Percentiles rank a stretch among this genome's conserved stretches.
Conservation (phyloP, 2,113 vertebrate species). For the Amblyornis subalaris region DNA sequence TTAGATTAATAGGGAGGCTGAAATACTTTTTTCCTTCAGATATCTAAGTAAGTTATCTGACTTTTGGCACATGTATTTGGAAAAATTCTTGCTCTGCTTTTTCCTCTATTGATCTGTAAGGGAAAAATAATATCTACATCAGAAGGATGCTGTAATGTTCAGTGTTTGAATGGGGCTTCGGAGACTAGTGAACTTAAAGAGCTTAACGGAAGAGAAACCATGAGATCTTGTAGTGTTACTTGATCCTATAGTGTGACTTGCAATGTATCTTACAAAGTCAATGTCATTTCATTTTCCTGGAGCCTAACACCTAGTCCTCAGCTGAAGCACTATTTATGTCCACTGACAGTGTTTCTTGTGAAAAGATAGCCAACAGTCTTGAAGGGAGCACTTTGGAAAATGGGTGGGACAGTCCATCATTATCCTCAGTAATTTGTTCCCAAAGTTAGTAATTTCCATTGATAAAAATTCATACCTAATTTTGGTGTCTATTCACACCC, state of each 20-base stretch:
- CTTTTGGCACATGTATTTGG: not conserved
- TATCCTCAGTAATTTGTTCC: not conserved
- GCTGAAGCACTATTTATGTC: not conserved
- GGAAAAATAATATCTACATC: not conserved
- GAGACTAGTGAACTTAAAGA: not conserved
- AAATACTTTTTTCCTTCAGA: not conserved
- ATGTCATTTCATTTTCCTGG: not conserved
- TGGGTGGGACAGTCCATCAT: not conserved
- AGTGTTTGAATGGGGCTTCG: not conserved
- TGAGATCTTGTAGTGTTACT: not conserved
- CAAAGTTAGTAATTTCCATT: not conserved
- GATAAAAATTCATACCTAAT: not conserved
- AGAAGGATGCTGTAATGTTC: not conserved
- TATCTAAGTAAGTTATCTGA: not conserved
- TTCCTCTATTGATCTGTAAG: not conserved
- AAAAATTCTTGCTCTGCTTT: not conserved
- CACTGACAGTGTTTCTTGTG: not conserved
- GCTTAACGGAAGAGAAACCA: not conserved
- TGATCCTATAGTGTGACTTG: not conserved
- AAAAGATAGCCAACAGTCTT: not conserved
- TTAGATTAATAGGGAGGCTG: not conserved
- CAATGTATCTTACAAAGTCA: not conserved
- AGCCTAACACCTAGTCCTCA: not conserved
- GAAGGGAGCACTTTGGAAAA: not conserved
- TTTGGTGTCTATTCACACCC: not conserved